These are phyloP conservation scores for Echinarachnius parma DNA, from an alignment of 53 echinoderm and acorn worm species.

Conservation along the genomic window DNA sequence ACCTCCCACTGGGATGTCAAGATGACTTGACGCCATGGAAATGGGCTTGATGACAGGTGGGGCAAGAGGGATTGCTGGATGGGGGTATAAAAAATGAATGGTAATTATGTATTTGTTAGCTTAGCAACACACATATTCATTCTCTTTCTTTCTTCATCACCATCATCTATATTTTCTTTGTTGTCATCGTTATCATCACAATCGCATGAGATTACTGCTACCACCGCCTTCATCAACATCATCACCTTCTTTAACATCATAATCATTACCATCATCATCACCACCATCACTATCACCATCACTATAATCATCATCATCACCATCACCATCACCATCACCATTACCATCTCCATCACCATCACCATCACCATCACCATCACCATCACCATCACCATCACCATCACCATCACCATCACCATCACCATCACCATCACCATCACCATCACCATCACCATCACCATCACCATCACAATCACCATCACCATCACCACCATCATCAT, in stretches of 20 bases:
- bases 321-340: conserved; percentile 23
- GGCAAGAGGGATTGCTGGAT: conserved; percentile 22
- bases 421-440: not conserved
- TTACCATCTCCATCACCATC: conserved; percentile 6
- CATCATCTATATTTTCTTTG: too few species aligned
- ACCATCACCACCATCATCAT: conserved; percentile 14
- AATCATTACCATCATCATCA: conserved; percentile 8
- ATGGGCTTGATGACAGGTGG: conserved; percentile 44
- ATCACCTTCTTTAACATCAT: conserved; percentile 6
- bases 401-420: conserved; percentile 2
- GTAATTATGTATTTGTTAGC: too few species aligned
- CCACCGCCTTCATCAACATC: conserved; percentile 15
- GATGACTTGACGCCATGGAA: conserved; percentile 30
- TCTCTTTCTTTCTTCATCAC: too few species aligned
- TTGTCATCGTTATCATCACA: too few species aligned
- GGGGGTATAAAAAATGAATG: not conserved
- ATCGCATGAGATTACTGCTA: too few species aligned
- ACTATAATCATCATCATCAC: conserved; percentile 11
- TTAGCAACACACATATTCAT: too few species aligned
- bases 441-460: conserved; percentile 12
- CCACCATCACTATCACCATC: conserved; percentile 8
- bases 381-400: conserved; percentile 11
- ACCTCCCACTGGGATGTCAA: conserved; percentile 68
- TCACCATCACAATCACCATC: conserved; percentile 24
- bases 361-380: conserved; percentile 32